Conservation (phyloP, 1,140 invertebrate species). For the Calephelis nemesis region DNA sequence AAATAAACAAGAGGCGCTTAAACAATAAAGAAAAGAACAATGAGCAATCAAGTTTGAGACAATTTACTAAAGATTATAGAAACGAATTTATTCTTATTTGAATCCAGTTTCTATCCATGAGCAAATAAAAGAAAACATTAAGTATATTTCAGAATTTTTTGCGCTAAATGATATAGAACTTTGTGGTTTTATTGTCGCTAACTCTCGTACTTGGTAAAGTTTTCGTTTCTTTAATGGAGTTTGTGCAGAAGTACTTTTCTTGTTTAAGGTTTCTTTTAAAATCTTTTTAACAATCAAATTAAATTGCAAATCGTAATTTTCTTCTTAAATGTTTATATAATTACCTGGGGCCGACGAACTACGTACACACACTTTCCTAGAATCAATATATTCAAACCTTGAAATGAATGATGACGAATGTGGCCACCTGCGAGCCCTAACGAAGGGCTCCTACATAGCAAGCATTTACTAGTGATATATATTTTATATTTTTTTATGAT, state of each 20-base stretch:
- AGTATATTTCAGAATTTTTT: slow-evolving; percentile 32
- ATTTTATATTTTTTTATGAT: no score
- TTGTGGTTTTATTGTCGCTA: slow-evolving; percentile 36
- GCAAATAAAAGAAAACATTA: slow-evolving; percentile 32
- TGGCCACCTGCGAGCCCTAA: no score
- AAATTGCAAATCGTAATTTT: slow-evolving; percentile 10
- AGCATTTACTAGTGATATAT: no score
- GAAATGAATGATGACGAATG: no score
- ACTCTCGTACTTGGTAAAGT: slow-evolving; percentile 36
- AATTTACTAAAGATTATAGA: neutral
- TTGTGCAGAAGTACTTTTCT: slow-evolving; percentile 30
- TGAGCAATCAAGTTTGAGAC: no score
- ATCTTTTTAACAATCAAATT: slow-evolving; percentile 14
- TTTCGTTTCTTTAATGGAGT: slow-evolving; percentile 37
- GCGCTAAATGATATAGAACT: slow-evolving; percentile 39
- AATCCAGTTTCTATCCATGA: neutral
- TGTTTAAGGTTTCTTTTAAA: slow-evolving; percentile 12
- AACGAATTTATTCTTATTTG: neutral
- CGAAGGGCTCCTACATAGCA: no score
- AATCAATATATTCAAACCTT: no score
- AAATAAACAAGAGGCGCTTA: no score
- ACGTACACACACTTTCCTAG: no score
- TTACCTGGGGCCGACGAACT: neutral
- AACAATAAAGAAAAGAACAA: no score
- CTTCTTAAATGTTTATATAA: neutral